Evolutionary conservation across 2,797 vertebrate genomes (phyloP), one percentile per base, ranked within the genome.

Genomic region (Myotis myotis): DNA sequence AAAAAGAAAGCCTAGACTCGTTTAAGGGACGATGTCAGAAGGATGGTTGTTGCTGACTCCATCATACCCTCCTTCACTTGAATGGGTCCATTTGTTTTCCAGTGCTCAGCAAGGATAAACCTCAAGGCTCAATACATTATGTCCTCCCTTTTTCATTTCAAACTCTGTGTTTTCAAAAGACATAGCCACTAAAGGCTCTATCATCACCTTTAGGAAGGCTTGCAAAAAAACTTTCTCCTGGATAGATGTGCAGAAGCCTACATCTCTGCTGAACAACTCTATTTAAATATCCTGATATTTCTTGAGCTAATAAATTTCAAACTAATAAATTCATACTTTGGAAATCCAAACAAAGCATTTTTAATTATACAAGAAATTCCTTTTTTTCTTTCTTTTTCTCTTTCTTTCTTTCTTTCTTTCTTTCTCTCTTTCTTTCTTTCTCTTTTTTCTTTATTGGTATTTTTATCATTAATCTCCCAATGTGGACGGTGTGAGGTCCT

Each of bases 401-500:
- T 57, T 57, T 1, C 8, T 51, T 51, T 38, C 51, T 55, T 10
- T 6, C 47, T 49, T 55, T 8, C 53, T 53, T 53, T 3, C 19
- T 53, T 55, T 8, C 53, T 53, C 53, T 3, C 19, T 53, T 22
- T 3, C 19, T 22, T 55, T 36, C 19, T 22, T 55, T 41, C 75
- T 6, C 12, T 62, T 22, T 57, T 44, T 30, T 68, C 22, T n/a
- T 68, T 51, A 12, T 76, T 62, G 22, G 0, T 6, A 19, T 12
- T 72, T 87, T 76, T 47, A 30, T 7, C 44, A 16, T 74, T 82
- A 36, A 76, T 28, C 0, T 41, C 36, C 17, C 13, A 22, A 23
- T 75, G 20, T 47, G 60, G 64, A 85, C 68, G n/a, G 12, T 55
- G 44, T 85, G n/a, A 72, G 28, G 25, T 76, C 53, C n/a, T 93